Base-by-base conservation (phyloP, 2,113 vertebrate species). In the Mormyrus iriodes region DNA sequence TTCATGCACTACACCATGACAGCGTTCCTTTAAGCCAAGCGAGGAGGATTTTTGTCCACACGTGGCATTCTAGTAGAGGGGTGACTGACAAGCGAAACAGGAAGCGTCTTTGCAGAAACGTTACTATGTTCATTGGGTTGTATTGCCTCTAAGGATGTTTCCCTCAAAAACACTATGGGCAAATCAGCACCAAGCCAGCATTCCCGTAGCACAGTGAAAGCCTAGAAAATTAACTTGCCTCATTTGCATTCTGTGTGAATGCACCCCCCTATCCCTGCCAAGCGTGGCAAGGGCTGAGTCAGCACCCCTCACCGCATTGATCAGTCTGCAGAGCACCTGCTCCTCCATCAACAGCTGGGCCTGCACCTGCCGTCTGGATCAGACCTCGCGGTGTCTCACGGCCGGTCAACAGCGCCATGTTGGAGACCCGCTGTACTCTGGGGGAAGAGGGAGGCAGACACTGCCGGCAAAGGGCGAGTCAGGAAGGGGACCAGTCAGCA, bases 271-370 rank as follows among this genome's bases (percentile, higher is more conserved):
- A 93, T 92, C 91, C 90, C 92, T 92, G 92, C 91, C n/a, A 42
- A 91, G 93, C 89, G 44, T 93, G 91, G 44, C 92, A 82, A 49
- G 93, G 92, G 93, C 92, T 94, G 94, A 95, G 92, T 93, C 94
- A 94, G 94, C 94, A 93, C 91, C 73, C 91, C 92, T 92, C 24
- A 89, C 93, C 92, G 91, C 92, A 91, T 88, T 89, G 92, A 92
- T 92, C 92, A 88, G 93, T 94, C 93, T 93, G 91, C 90, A 90
- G 90, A 92, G 90, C 93, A 89, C 88, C 91, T 93, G 73, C 93
- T 91, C 90, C 89, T 93, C 89, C 4, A 89, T 87, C 91, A 90
- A 91, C 90, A 86, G 39, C 48, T 53, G 48, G 9, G 83, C 44
- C 44, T 15, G 24, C 46, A 85, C 48, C 83, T 85, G 48, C 83